Evolutionary conservation across 2,888 invertebrate genomes (phyloP), one percentile per base, ranked within the genome.

Genomic region (Aquatica leii): DNA sequence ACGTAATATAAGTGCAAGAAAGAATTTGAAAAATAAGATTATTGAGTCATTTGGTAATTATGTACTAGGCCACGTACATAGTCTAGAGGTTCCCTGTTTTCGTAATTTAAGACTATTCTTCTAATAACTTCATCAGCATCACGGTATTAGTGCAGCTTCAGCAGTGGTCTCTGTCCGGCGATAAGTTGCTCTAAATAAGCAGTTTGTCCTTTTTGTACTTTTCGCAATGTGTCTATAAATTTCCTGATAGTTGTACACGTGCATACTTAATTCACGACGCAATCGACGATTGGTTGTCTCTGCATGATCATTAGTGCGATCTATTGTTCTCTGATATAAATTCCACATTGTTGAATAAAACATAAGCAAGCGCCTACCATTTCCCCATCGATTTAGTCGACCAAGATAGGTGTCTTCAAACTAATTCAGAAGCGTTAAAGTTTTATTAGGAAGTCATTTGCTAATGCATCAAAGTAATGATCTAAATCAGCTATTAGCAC

Each of bases 401-500:
- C 31, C 50, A 31, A 31, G 5, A 9, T 31, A 31, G 9, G 9
- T 9, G 31, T 31, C 31, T n/a, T n/a, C n/a, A n/a, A n/a, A n/a
- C n/a, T n/a, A n/a, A n/a, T n/a, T n/a, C n/a, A n/a, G n/a, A n/a
- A 52, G 15, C 21, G 6, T 15, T 20, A 21, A 20, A 54, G 41
- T 54, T 54, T 12, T n/a, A n/a, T n/a, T n/a, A n/a, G n/a, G n/a
- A n/a, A n/a, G n/a, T n/a, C n/a, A 15, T 3, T 21, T 54, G 41
- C 17, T 17, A 54, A 54, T 20, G 17, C 20, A 54, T 54, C 20
- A 37, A 37, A 31, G 6, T 34, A 52, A 34, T 31, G 35, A 52
- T 52, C 35, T 52, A 52, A 52, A 35, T 52, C 52, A 35, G 15
- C 35, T 1, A 52, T 6, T 35, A 35, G 52, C 18, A 52, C 52